Evolutionary conservation across 1,140 invertebrate genomes (phyloP).

Genomic region (Brachionus rubens): DNA sequence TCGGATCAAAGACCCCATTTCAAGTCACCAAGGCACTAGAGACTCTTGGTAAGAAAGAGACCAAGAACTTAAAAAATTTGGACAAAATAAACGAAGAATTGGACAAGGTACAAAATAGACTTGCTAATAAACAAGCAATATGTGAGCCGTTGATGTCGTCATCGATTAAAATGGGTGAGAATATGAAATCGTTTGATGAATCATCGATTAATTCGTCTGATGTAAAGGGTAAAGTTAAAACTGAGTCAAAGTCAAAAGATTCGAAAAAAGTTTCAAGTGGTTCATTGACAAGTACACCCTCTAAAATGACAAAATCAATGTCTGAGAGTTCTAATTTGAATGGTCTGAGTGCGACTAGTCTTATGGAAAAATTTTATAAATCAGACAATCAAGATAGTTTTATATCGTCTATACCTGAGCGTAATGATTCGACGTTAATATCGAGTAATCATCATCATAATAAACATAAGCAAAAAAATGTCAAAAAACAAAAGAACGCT

Average conservation of each 20-base stretch:
- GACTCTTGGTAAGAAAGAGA: neutral
- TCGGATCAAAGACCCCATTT: neutral
- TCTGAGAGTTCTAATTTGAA: conserved; percentile 35
- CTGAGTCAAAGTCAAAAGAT: neutral
- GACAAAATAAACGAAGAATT: conserved; percentile 38
- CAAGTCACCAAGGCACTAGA: neutral
- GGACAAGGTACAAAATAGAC: conserved; percentile 1
- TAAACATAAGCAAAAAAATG: neutral
- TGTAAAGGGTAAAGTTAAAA: neutral
- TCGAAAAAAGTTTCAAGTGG: conserved; percentile 11
- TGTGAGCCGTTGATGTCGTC: conserved; percentile 24
- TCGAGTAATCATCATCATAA: neutral
- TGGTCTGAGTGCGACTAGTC: conserved; percentile 3
- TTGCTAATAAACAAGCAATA: neutral
- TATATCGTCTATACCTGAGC: conserved; percentile 27
- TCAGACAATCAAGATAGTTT: conserved; percentile 26
- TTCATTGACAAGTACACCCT: conserved; percentile 41
- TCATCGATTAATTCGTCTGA: conserved; percentile 31
- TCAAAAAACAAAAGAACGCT: conserved; percentile 26
- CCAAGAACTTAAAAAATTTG: neutral
- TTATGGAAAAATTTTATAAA: conserved; percentile 29
- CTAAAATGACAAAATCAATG: conserved; percentile 39
- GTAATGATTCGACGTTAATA: conserved; percentile 3
- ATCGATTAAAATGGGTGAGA: conserved; percentile 32
- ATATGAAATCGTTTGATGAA: no score